Conservation (phyloP, 2,888 invertebrate genomes). For the Thymelicus sylvestris region DNA sequence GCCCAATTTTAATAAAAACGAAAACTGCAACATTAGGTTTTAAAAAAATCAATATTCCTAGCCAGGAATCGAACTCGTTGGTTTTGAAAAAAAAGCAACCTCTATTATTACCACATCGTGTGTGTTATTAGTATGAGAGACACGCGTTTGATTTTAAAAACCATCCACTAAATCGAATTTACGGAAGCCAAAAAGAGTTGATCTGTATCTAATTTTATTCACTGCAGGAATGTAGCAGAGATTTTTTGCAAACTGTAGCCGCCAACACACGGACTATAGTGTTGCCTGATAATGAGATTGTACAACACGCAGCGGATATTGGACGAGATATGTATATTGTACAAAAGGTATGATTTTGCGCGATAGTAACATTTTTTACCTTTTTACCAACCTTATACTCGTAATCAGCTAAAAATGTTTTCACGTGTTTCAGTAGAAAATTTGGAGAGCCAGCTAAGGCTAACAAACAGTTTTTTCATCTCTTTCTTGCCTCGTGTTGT, state of each 20-base stretch:
- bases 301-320: conserved; percentile 78
- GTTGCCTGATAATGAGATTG: conserved; percentile 75
- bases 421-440: background rate
- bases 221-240: conserved; percentile 64
- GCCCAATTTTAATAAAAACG: too few species aligned
- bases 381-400: too few species aligned
- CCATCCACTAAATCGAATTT: too few species aligned
- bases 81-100: too few species aligned
- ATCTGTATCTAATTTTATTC: too few species aligned
- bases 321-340: conserved; percentile 80
- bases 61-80: too few species aligned
- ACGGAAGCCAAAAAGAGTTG: too few species aligned
- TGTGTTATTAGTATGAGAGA: too few species aligned
- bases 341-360: conserved; percentile 60
- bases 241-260: conserved; percentile 76
- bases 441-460: background rate
- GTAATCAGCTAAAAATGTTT: background rate
- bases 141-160: too few species aligned
- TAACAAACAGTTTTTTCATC: background rate
- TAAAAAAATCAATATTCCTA: too few species aligned
- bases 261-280: conserved; percentile 69
- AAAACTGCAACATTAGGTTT: too few species aligned
- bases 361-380: background rate
- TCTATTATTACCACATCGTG: too few species aligned
- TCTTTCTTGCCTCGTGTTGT: background rate